Conservation (phyloP, 2,888 invertebrate genomes). For the Cheilosia impressa region DNA sequence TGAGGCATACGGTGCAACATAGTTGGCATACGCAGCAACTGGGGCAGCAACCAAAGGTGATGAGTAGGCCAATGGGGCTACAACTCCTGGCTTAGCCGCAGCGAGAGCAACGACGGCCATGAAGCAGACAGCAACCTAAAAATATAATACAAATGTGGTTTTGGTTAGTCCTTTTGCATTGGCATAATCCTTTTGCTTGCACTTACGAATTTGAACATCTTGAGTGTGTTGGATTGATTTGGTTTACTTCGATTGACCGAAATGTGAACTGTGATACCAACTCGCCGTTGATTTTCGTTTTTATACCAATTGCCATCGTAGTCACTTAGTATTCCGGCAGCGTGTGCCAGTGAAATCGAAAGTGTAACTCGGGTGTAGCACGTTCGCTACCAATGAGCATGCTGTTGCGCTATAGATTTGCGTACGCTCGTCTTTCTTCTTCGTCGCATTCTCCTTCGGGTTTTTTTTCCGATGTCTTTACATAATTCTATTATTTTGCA, state of each 20-base stretch:
- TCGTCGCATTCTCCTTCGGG: not conserved
- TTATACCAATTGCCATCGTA: slow-evolving; percentile 43
- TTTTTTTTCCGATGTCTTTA: slow-evolving; percentile 37
- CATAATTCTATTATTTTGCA: slow-evolving; percentile 52
- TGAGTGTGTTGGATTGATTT: slow-evolving; percentile 52
- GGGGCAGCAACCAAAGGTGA: slow-evolving; percentile 66
- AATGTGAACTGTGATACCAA: slow-evolving; percentile 62
- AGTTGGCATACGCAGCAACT: slow-evolving; percentile 67
- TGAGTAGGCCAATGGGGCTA: slow-evolving; percentile 77
- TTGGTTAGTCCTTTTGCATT: slow-evolving; percentile 10
- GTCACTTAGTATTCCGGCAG: slow-evolving; percentile 50
- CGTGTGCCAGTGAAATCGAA: slow-evolving; percentile 59
- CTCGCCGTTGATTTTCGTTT: slow-evolving; percentile 42
- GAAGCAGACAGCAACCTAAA: slow-evolving; percentile 65
- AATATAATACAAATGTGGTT: slow-evolving; percentile 1
- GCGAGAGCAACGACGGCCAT: slow-evolving; percentile 71
- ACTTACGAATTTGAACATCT: slow-evolving; percentile 74
- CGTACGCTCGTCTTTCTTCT: slow-evolving; percentile 5
- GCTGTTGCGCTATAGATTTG: slow-evolving; percentile 35
- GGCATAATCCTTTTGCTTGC: slow-evolving; percentile 11
- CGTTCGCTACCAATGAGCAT: slow-evolving; percentile 36
- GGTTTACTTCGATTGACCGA: slow-evolving; percentile 64
- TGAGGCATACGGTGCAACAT: slow-evolving; percentile 85
- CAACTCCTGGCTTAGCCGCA: slow-evolving; percentile 72
- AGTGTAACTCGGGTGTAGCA: slow-evolving; percentile 67